Percentiles rank a stretch among this genome's conserved stretches.
Conservation (phyloP, 2,113 vertebrate genomes). For the Hydropotes inermis region DNA sequence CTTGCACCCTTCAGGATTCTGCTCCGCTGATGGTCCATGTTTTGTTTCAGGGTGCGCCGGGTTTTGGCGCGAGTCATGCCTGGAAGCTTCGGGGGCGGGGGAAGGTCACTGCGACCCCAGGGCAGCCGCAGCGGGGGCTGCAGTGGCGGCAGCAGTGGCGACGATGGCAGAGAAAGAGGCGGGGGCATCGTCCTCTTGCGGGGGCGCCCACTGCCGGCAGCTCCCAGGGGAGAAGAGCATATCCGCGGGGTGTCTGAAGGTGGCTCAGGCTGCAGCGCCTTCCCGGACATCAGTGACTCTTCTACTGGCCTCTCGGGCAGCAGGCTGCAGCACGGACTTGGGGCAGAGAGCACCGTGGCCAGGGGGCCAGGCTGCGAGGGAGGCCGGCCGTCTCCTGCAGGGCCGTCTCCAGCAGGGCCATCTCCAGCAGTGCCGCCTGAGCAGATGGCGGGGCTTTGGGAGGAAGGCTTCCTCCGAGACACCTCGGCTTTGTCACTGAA, state of each 20-base stretch:
- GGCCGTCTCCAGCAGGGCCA: no score
- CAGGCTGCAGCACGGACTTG: slow-evolving; percentile 80
- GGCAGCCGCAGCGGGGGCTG: not conserved
- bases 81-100: slow-evolving; percentile 85
- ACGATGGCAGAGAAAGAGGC: rapidly evolving
- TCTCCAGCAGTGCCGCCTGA: no score
- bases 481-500: no score
- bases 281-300: slow-evolving; percentile 77
- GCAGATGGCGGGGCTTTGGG: no score
- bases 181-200: rapidly evolving
- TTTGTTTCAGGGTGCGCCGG: slow-evolving; percentile 81
- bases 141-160: not conserved
- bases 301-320: slow-evolving; percentile 83
- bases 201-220: no score
- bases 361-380: slow-evolving; percentile 44
- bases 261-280: slow-evolving; percentile 69
- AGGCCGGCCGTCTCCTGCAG: not conserved
- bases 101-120: slow-evolving; percentile 42
- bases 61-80: slow-evolving; percentile 85
- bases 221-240: rapidly evolving
- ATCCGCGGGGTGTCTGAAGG: rapidly evolving
- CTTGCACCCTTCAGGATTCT: slow-evolving; percentile 82
- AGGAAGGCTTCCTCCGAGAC: rapidly evolving
- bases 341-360: slow-evolving; percentile 81
- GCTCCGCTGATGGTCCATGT: slow-evolving; percentile 80